Evolutionary conservation across 2,113 vertebrate species (phyloP), one percentile per base, ranked within the genome.

Genomic region (Baryphthengus martii): DNA sequence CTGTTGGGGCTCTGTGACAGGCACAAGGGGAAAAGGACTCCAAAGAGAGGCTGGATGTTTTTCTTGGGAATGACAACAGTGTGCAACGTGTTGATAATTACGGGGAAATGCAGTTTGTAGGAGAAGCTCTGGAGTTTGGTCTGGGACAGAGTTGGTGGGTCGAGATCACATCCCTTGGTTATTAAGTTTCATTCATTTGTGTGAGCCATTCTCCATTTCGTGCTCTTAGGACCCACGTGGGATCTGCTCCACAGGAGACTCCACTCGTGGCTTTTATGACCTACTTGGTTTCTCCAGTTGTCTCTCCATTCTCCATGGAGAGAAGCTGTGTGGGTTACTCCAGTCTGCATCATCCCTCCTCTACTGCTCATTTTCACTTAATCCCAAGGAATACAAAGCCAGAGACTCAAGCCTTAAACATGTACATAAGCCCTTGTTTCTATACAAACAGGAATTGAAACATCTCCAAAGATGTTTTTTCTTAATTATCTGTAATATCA

Each of bases 131-230:
- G 11, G 26, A 66, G 47, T 70, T 66, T 35, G 37, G 18, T 52
- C 55, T 49, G 50, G 55, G 55, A 44, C n/a, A 58, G 44, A 50
- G 24, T 29, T 0, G 0, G 24, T 77, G 40, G 31, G 68, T 61
- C 0, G 4, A 35, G 65, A 52, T 37, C 14, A 47, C 37, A 20
- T 6, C n/a, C 29, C 33, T 76, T 61, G 23, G 24, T 52, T 77
- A 44, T 29, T 39, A 7, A 37, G 4, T 15, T 88, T 55, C 25
- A 42, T 76, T 63, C 8, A 4, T 0, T 1, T 49, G 49, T 3
- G 6, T 42, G 53, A 79, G 19, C 52, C 12, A 3, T 18, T 79
- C n/a, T 62, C 31, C 15, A 2, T 42, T 83, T 45, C 1, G 0
- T 42, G 49, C 9, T 53, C 29, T 42, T 50, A 42, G 39, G 58